Evolutionary conservation across 2,113 vertebrate genomes (phyloP), one percentile per base, ranked within the genome.

Genomic region (Scytalopus superciliaris): DNA sequence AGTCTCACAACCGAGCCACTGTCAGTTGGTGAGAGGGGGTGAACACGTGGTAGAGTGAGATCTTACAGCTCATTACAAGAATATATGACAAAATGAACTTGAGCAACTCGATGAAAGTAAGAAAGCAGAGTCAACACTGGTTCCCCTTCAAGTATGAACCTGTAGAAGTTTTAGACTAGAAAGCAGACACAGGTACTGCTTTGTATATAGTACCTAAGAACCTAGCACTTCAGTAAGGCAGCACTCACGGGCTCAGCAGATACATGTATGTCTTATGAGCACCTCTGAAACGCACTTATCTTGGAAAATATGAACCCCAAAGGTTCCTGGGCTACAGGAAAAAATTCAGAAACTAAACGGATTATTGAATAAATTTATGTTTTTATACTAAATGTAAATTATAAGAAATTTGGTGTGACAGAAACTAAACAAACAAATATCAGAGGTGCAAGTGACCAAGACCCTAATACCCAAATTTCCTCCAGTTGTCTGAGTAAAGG

Each of bases 181-280:
- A 59, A 49, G 28, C 3, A 84, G n/a, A 62, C 2, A 44, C 1
- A 16, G 18, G 22, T 9, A 55, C 7, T 79, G 19, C 6, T 72
- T 49, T 66, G 52, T 9, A 63, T 16, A 12, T 3, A 76, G 39
- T 15, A 24, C 35, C 15, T 16, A 31, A 50, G 53, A 45, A 66
- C 17, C 19, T 50, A 50, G 52, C 18, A 28, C 21, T 52, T 76
- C 19, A 45, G 28, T 7, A 93, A 60, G 50, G 19, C 86, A 55
- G 44, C 30, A 62, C 31, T 19, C 45, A 69, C 2, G 18, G 39
- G 45, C 14, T 87, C 25, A 66, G 42, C 19, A 83, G 45, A 85
- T 14, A 78, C 25, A 52, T 1, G 0, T 7, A 55, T 15, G 23
- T 59, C 55, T 64, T 35, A 55, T 1, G 0, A 59, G 30, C 23